phyloP scores from a whole-genome alignment of 2,888 invertebrate species.

The Tetheella fluctuosa region DNA sequence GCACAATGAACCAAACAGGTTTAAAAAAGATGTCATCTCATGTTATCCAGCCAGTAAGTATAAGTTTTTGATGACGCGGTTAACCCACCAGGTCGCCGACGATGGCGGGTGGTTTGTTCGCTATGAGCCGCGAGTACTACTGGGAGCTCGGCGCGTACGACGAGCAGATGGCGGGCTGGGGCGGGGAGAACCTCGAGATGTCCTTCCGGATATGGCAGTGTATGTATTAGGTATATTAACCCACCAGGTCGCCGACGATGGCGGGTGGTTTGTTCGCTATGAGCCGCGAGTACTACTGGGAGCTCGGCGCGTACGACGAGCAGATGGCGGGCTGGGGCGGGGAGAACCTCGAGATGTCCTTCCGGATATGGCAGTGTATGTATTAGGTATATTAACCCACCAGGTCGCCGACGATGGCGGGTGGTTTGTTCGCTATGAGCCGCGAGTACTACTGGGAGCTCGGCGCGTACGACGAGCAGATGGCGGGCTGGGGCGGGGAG shows the following conservation, averaged over 20 bases:
- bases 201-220: conserved; percentile 95
- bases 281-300: conserved; percentile 96
- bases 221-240: conserved; percentile 43
- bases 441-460: conserved; percentile 97
- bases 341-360: conserved; percentile 99
- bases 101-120: conserved; percentile 99
- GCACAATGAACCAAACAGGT: too few relatives aligned
- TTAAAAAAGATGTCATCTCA: too few relatives aligned
- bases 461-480: conserved; percentile 97
- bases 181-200: conserved; percentile 98
- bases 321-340: conserved; percentile 99
- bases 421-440: conserved; percentile 97
- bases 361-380: conserved; percentile 91
- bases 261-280: conserved; percentile 99
- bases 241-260: conserved; percentile 98
- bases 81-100: conserved; percentile 97
- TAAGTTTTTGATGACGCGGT: not conserved
- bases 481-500: conserved; percentile 99
- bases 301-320: conserved; percentile 97
- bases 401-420: conserved; percentile 87
- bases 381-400: conserved; percentile 13
- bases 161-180: conserved; percentile 98
- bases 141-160: conserved; percentile 98
- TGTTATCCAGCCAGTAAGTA: too few relatives aligned
- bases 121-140: conserved; percentile 95